These are phyloP conservation scores for Phaetusa simplex DNA, from an alignment of 2,113 vertebrate species.

Conservation along the genomic window DNA sequence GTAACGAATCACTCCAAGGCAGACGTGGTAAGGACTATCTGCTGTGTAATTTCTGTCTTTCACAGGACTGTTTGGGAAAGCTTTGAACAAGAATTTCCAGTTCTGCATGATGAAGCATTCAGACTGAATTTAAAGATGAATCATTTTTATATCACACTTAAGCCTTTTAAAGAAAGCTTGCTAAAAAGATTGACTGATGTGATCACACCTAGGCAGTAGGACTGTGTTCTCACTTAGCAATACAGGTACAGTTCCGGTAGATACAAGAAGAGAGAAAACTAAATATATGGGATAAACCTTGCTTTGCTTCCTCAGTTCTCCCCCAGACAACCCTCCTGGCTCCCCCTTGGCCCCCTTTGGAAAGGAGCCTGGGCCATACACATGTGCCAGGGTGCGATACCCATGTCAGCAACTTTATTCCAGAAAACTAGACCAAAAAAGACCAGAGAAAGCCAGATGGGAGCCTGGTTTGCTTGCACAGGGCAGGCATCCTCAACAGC, in stretches of 20 bases:
- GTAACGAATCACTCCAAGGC: slow-evolving; percentile 9
- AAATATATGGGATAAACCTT: not conserved
- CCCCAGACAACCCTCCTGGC: not conserved
- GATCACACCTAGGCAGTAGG: not conserved
- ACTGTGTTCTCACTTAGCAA: not conserved
- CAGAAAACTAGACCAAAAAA: not conserved
- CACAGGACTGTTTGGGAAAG: not conserved
- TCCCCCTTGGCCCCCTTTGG: not conserved
- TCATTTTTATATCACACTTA: not conserved
- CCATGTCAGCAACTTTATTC: not conserved
- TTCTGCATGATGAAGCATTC: not conserved
- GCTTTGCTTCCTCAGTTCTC: not conserved
- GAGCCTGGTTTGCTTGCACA: not conserved
- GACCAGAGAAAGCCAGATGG: not conserved
- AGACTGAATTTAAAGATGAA: not conserved
- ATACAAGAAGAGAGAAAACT: not conserved
- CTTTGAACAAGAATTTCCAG: not conserved
- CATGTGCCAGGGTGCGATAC: not conserved
- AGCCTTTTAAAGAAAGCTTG: not conserved
- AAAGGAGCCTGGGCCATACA: not conserved
- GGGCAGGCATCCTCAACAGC: not conserved
- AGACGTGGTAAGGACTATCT: not conserved
- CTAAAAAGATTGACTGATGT: not conserved
- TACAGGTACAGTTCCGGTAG: not conserved
- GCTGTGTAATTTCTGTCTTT: not conserved